A percentile compares a stretch with the other conserved stretches of the same genome.
phyloP scores from a whole-genome alignment of 2,797 vertebrate genomes.

The Micrastur ruficollis region DNA sequence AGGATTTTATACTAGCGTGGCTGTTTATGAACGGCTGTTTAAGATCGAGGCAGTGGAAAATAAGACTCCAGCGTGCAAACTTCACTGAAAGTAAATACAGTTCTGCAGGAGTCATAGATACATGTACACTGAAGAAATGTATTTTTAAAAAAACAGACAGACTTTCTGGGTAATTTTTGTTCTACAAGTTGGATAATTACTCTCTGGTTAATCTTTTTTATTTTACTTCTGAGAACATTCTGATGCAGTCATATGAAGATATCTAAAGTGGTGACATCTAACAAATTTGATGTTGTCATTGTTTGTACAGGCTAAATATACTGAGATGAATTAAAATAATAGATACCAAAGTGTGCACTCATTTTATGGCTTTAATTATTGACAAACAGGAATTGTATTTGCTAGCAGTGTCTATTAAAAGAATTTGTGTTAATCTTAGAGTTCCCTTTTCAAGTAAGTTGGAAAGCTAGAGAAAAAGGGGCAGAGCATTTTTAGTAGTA shows the following conservation, averaged over 20 bases:
- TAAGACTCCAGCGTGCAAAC: neutral
- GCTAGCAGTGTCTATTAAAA: neutral
- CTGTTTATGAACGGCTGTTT: neutral
- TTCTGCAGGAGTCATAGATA: neutral
- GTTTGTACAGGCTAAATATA: neutral
- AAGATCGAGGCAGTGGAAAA: neutral
- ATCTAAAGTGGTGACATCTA: neutral
- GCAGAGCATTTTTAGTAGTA: neutral
- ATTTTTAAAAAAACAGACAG: accelerated
- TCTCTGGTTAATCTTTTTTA: neutral
- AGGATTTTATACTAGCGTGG: neutral
- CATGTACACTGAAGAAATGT: neutral
- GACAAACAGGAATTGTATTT: neutral
- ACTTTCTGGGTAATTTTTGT: neutral
- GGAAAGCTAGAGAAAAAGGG: neutral
- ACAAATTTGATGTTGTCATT: neutral
- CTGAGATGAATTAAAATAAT: neutral
- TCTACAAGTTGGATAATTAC: neutral
- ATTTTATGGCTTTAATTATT: neutral
- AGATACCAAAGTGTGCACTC: neutral
- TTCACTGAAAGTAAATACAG: neutral
- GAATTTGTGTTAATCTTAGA: neutral
- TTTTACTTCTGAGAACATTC: neutral
- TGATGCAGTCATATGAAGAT: neutral
- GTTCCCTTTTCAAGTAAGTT: neutral